Conservation (phyloP, 1,140 invertebrate genomes). For the Trichonephila clavipes region DNA sequence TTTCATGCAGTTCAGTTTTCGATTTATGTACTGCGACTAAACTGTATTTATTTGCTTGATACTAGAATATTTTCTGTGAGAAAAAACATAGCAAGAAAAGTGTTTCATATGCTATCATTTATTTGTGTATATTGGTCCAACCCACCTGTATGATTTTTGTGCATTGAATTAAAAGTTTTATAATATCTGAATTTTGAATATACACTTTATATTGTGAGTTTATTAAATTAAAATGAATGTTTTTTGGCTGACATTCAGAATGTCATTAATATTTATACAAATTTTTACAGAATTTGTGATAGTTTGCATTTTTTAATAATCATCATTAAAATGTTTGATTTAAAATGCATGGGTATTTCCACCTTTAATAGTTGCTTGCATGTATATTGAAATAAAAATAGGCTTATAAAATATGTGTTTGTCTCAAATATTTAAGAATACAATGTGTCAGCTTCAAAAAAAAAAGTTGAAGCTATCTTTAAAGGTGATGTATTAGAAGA, state of each 20-base stretch:
- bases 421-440: no score
- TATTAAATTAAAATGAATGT: conserved; percentile 32
- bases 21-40: not conserved
- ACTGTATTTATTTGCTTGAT: conserved; percentile 15
- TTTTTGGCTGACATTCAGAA: conserved; percentile 19
- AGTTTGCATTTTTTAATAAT: no score
- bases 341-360: no score
- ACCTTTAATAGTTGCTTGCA: no score
- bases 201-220: conserved; percentile 26
- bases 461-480: no score
- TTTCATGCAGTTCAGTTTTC: not conserved
- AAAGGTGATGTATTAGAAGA: no score
- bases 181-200: conserved; percentile 24
- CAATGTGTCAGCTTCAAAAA: no score
- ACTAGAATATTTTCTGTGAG: not conserved
- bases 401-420: no score
- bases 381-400: no score
- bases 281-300: not conserved
- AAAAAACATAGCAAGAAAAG: not conserved
- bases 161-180: conserved; percentile 30
- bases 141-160: conserved; percentile 32
- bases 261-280: not conserved
- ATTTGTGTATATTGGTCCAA: conserved; percentile 26
- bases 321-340: no score
- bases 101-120: not conserved